Evolutionary conservation across 2,113 vertebrate species (phyloP), one percentile per base, ranked within the genome.

Genomic region (Camelus bactrianus): DNA sequence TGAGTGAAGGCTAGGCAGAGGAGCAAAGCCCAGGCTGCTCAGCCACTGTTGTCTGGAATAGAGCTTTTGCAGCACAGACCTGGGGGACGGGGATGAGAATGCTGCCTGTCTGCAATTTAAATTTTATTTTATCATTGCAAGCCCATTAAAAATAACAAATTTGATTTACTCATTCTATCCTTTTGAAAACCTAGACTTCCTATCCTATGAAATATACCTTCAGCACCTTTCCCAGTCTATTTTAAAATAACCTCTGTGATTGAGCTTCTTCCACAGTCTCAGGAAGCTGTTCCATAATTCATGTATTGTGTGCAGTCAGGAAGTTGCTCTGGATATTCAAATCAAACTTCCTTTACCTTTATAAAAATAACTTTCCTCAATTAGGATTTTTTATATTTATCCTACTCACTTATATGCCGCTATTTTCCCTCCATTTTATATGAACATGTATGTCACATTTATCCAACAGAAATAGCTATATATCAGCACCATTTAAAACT

Each of bases 251-350:
- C 58, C 60, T 96, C 60, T 80, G 46, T 89, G 72, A 76, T 0
- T 94, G 84, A 95, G 62, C 48, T 83, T 80, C 42, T 85, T 76
- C 82, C 62, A 64, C 62, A 89, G 46, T 54, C 50, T 94, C 48
- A 93, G 70, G 91, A 97, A 93, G 26, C 91, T 94, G 38, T 92
- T 96, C 73, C 87, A 90, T 94, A 92, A 96, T 97, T 94, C 88
- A 94, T 93, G 96, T 96, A 94, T 95, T 96, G 69, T 97, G 95
- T 15, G 4, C 84, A 94, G 13, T 85, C 70, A 93, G 60, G 69
- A 96, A 81, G 82, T 64, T 8, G 1, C 17, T 80, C 50, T 11
- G 8, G 69, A 67, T 96, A 70, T 58, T 91, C 65, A 83, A 80
- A 50, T 90, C 35, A 80, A 62, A 94, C 93, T 83, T 94, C 35